Conservation (phyloP, 2,113 vertebrate species). For the Salvator merianae region DNA sequence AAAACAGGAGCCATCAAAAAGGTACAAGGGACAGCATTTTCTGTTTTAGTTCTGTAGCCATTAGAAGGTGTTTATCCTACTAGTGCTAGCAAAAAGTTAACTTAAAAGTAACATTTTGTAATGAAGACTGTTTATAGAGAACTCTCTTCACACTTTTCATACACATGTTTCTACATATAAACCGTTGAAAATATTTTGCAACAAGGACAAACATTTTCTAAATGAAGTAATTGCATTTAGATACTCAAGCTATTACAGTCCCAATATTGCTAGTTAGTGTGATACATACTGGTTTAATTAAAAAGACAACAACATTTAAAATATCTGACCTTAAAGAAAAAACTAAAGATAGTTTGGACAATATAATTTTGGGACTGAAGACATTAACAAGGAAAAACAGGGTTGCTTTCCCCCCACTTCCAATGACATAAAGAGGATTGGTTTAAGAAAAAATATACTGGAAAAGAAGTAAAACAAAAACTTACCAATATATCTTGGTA, state of each 20-base stretch:
- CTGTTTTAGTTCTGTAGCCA: too few species aligned
- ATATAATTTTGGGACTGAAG: neutral
- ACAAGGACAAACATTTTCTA: neutral
- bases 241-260: neutral
- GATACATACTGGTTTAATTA: neutral
- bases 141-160: too few species aligned
- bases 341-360: neutral
- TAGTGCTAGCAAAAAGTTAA: too few species aligned
- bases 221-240: neutral
- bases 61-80: too few species aligned
- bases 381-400: too few species aligned
- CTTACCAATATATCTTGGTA: slow-evolving; percentile 84
- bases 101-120: too few species aligned
- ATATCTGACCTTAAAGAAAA: neutral
- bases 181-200: neutral
- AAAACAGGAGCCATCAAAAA: neutral
- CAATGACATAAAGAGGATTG: neutral
- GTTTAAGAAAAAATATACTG: neutral
- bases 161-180: neutral
- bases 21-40: too few species aligned
- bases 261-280: neutral
- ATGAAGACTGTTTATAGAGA: too few species aligned
- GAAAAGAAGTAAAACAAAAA: neutral
- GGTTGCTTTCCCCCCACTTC: too few species aligned
- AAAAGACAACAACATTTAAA: neutral